Evolutionary conservation across 2,888 invertebrate genomes (phyloP).

Genomic region (Drosophila dives): DNA sequence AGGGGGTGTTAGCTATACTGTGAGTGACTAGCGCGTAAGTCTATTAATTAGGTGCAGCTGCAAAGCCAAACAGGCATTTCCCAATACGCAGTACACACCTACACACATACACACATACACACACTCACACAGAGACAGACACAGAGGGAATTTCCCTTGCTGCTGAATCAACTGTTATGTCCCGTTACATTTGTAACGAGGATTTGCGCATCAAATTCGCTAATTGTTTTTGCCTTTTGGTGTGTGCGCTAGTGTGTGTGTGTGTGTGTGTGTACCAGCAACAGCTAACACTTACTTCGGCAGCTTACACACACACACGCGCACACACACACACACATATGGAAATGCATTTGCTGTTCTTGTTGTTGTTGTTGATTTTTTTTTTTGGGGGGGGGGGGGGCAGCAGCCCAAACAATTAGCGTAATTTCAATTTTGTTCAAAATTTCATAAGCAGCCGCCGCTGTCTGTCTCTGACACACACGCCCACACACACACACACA

Average conservation of each 20-base stretch:
- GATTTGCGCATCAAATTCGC: slow-evolving; percentile 79
- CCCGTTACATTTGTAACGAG: slow-evolving; percentile 67
- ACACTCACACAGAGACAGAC: not conserved
- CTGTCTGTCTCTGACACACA: slow-evolving; percentile 28
- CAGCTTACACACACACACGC: slow-evolving; percentile 24
- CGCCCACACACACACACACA: slow-evolving; percentile 5
- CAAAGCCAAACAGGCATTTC: slow-evolving; percentile 19
- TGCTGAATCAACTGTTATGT: not conserved
- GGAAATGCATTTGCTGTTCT: slow-evolving; percentile 9
- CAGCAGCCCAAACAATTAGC: slow-evolving; percentile 80
- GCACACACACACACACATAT: slow-evolving; percentile 6
- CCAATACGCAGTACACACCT: slow-evolving; percentile 17
- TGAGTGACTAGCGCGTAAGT: slow-evolving; percentile 57
- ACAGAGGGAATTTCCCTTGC: not conserved
- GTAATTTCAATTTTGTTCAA: slow-evolving; percentile 84
- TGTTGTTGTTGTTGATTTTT: slow-evolving; percentile 19
- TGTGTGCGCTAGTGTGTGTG: slow-evolving; percentile 6
- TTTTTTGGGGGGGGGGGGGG: slow-evolving; percentile 9
- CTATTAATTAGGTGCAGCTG: slow-evolving; percentile 74
- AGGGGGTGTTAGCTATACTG: not conserved
- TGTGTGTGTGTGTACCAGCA: not conserved
- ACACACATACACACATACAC: not conserved
- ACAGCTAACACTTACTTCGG: slow-evolving; percentile 33
- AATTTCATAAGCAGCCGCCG: slow-evolving; percentile 80
- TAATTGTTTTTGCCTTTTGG: slow-evolving; percentile 77